Conservation (phyloP, 2,888 invertebrate genomes). For the Drosophila kokeensis region DNA sequence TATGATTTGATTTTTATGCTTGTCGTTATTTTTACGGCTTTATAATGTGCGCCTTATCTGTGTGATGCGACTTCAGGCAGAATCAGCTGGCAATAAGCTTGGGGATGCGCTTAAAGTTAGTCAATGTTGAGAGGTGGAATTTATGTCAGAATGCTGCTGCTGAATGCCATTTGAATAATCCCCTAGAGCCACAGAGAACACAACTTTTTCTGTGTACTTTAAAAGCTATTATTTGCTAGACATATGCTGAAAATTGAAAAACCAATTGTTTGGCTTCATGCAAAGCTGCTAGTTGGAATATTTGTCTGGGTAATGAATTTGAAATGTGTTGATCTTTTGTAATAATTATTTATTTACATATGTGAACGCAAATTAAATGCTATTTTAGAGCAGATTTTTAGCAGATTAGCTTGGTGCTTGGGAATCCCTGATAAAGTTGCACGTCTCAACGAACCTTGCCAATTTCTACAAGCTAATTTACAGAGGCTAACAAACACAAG, state of each 20-base stretch:
- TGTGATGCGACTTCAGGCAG: conserved; percentile 4
- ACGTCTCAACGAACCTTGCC: conserved; percentile 8
- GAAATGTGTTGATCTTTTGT: background rate
- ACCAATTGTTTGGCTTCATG: background rate
- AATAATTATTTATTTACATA: background rate
- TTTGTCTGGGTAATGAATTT: background rate
- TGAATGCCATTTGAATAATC: background rate
- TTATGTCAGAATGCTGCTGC: conserved; percentile 5
- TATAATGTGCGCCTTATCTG: conserved; percentile 52
- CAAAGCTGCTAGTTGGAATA: background rate
- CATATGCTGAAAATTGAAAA: background rate
- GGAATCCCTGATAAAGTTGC: conserved; percentile 1
- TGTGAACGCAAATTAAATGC: background rate
- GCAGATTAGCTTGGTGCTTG: conserved; percentile 4
- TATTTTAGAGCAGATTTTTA: background rate
- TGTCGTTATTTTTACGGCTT: conserved; percentile 62
- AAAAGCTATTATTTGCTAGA: background rate
- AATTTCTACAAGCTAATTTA: conserved; percentile 37
- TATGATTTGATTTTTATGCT: conserved; percentile 66
- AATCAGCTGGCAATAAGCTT: conserved; percentile 25
- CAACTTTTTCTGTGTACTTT: background rate
- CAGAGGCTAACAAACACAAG: background rate
- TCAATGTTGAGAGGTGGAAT: background rate
- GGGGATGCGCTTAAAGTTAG: conserved; percentile 5
- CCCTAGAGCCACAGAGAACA: background rate